These are phyloP conservation scores for Crepidodera aurea DNA, from an alignment of 2,888 invertebrate genomes.

Conservation along the genomic window DNA sequence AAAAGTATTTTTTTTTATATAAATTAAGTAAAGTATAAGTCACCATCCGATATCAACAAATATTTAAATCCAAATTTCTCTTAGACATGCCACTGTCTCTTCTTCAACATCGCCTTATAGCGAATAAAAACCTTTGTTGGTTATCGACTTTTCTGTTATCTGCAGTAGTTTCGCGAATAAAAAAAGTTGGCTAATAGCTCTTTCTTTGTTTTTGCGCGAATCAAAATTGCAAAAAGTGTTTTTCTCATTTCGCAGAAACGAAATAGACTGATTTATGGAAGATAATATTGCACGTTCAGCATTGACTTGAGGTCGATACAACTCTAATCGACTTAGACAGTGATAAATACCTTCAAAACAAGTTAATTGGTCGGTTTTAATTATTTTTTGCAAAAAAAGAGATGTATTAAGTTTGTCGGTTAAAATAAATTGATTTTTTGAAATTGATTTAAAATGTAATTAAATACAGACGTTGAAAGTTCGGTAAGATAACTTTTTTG, in stretches of 20 bases:
- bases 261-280: slow-evolving; percentile 23
- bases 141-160: slow-evolving; percentile 24
- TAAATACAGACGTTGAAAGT: no score
- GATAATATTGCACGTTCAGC: slow-evolving; percentile 13
- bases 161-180: slow-evolving; percentile 14
- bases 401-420: not conserved
- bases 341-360: slow-evolving; percentile 21
- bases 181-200: slow-evolving; percentile 22
- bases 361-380: not conserved
- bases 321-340: slow-evolving; percentile 20
- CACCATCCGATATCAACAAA: no score
- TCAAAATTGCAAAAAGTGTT: slow-evolving; percentile 25
- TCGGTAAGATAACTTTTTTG: no score
- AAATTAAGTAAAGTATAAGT: no score
- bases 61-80: no score
- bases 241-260: slow-evolving; percentile 19
- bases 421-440: no score
- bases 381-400: not conserved
- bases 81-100: slow-evolving; percentile 11
- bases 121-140: slow-evolving; percentile 22
- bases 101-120: slow-evolving; percentile 1
- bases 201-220: slow-evolving; percentile 25
- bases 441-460: no score
- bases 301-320: slow-evolving; percentile 16
- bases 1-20: no score